These are phyloP conservation scores for Parazoanthus atlanticus DNA, from an alignment of 92 coral and sea anemone species.

Conservation along the genomic window DNA sequence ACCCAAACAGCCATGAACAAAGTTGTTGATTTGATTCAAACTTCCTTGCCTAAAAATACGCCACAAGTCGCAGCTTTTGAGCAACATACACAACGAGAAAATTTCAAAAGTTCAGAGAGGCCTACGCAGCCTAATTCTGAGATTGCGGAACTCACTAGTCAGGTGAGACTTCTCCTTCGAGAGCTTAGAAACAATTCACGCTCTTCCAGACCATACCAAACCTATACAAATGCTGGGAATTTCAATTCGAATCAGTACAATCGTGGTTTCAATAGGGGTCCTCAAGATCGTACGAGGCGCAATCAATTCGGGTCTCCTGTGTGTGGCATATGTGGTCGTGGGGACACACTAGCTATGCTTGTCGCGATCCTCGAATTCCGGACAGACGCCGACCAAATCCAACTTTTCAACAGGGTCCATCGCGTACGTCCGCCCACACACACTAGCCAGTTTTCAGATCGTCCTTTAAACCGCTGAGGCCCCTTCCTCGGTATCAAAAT, in stretches of 20 bases:
- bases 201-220: constrained; percentile 1
- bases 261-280: constrained; percentile 3
- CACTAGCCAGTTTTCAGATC: neutral
- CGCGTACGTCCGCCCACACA: constrained; percentile 11
- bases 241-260: neutral
- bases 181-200: constrained; percentile 5
- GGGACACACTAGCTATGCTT: constrained; percentile 44
- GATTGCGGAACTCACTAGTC: constrained; percentile 13
- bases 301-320: constrained; percentile 30
- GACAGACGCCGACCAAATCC: constrained; percentile 25
- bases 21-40: constrained; percentile 15
- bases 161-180: constrained; percentile 7
- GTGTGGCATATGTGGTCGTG: constrained; percentile 44
- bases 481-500: constrained; percentile 17
- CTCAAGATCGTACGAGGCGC: constrained; percentile 28
- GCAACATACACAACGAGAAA: neutral
- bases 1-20: constrained; percentile 5
- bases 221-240: constrained; percentile 2
- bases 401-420: neutral
- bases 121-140: neutral
- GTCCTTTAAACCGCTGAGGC: constrained; percentile 11
- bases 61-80: constrained; percentile 15
- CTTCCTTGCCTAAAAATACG: constrained; percentile 11
- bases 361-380: constrained; percentile 27
- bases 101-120: neutral